phyloP scores from a whole-genome alignment of 2,113 vertebrate species.

The human region GRCh38 chr9:137584501-137585000 shows the following conservation, averaged over 20 bases:
- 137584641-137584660: too few relatives aligned
- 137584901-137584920: rapidly evolving
- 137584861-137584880: rapidly evolving
- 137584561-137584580: neutral
- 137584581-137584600: neutral
- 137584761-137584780: neutral
- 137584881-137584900: neutral
- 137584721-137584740: neutral
- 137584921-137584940: neutral
- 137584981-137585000: neutral
- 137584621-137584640: too few relatives aligned
- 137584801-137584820: too few relatives aligned
- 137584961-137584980: neutral
- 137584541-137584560: rapidly evolving
- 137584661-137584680: neutral
- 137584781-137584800: neutral
- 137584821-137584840: rapidly evolving
- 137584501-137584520: neutral
- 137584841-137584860: too few relatives aligned
- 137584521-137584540: neutral
- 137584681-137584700: neutral
- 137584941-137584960: neutral
- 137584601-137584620: neutral
- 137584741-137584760: neutral
- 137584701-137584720: neutral